These are phyloP conservation scores for Leptobrachium ailaonicum DNA, from an alignment of 2,113 vertebrate genomes.

Conservation along the genomic window DNA sequence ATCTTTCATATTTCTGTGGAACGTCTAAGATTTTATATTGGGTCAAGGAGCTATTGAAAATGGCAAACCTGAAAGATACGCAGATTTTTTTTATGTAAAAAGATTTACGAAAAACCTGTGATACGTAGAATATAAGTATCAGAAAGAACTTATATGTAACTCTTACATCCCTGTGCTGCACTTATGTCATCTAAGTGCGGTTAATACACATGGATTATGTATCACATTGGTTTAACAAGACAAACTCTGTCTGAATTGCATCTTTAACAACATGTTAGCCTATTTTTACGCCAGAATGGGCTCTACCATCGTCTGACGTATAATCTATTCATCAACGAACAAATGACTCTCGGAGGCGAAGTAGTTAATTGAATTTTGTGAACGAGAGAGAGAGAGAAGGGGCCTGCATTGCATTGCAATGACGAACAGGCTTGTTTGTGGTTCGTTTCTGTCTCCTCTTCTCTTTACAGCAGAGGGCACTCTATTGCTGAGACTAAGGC, in stretches of 20 bases:
- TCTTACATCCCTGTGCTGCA: neutral
- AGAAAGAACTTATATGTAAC: neutral
- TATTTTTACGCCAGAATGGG: slow-evolving; percentile 15
- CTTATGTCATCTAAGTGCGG: slow-evolving; percentile 9
- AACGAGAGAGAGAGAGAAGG: slow-evolving; percentile 60
- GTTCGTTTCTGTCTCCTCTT: slow-evolving; percentile 67
- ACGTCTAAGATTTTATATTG: too few species aligned
- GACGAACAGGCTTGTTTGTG: slow-evolving; percentile 72
- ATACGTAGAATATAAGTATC: neutral
- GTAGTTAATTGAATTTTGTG: slow-evolving; percentile 69
- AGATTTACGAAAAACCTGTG: neutral
- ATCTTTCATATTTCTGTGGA: too few species aligned
- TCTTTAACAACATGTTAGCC: neutral
- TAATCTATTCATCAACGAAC: slow-evolving; percentile 48
- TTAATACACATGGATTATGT: slow-evolving; percentile 38
- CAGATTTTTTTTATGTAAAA: too few species aligned
- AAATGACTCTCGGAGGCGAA: slow-evolving; percentile 34
- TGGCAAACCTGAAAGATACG: too few species aligned
- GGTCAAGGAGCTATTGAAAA: too few species aligned
- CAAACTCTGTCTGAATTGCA: slow-evolving; percentile 16
- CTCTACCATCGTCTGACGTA: slow-evolving; percentile 26
- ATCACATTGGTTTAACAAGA: slow-evolving; percentile 26
- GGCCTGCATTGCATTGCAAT: slow-evolving; percentile 67
- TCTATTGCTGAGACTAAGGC: slow-evolving; percentile 73
- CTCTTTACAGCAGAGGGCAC: slow-evolving; percentile 83